phyloP scores from a whole-genome alignment of 2,888 invertebrate genomes.

The Xestobium rufovillosum region DNA sequence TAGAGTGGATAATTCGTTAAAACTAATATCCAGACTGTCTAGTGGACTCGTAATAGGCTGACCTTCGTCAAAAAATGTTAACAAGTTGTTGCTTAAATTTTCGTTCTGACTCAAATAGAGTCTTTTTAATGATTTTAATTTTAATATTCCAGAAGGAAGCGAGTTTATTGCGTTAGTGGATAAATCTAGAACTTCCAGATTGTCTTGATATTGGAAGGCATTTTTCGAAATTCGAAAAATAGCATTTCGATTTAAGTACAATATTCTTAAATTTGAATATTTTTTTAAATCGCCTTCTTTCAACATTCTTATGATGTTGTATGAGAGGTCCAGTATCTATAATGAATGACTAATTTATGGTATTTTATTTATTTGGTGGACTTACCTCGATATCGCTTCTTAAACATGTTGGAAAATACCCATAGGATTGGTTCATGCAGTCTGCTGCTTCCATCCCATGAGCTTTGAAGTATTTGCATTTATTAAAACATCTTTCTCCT shows the following conservation, averaged over 20 bases:
- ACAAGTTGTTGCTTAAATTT: neutral
- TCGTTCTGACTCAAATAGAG: neutral
- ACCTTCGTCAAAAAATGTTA: neutral
- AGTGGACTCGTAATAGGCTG: neutral
- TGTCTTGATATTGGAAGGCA: neutral
- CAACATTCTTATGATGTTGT: neutral
- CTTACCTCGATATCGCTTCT: neutral
- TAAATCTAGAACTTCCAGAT: slow-evolving; percentile 1
- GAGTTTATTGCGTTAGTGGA: neutral
- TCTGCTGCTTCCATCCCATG: slow-evolving; percentile 1
- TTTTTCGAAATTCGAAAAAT: neutral
- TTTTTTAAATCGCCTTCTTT: neutral
- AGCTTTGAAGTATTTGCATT: neutral
- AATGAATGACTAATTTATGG: slow-evolving; percentile 1
- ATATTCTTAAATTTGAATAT: neutral
- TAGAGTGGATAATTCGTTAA: neutral
- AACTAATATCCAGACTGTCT: neutral
- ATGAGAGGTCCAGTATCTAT: neutral
- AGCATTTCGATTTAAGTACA: neutral
- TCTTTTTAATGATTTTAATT: neutral
- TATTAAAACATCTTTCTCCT: too few species aligned
- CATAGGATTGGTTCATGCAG: neutral
- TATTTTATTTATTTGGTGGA: neutral
- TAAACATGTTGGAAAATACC: neutral
- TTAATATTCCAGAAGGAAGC: neutral